These are phyloP conservation scores for Halcyon chelicuti DNA, from an alignment of 2,797 vertebrate species.

Conservation along the genomic window DNA sequence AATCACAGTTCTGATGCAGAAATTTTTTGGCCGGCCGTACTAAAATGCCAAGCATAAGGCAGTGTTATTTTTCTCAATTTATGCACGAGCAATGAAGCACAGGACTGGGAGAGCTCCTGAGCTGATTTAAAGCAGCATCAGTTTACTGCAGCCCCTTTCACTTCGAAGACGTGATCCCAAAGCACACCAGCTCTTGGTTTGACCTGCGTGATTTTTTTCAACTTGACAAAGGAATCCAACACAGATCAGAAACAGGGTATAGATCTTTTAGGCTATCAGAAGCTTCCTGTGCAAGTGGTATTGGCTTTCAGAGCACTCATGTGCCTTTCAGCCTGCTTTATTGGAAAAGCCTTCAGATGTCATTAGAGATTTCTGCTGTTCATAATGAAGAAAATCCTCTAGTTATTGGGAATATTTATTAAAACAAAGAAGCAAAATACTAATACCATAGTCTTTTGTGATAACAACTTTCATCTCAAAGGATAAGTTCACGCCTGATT, in stretches of 20 bases:
- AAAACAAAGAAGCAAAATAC: slow-evolving; percentile 48
- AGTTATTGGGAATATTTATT: slow-evolving; percentile 60
- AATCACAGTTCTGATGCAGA: neutral
- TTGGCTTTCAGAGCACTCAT: slow-evolving; percentile 46
- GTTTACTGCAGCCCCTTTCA: slow-evolving; percentile 9
- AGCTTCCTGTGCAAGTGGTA: neutral
- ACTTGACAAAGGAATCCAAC: neutral
- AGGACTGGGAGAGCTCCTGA: neutral
- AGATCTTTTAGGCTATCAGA: neutral
- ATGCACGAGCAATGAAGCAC: neutral
- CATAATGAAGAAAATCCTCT: slow-evolving; percentile 56
- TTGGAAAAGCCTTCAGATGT: slow-evolving; percentile 55
- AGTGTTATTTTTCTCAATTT: neutral
- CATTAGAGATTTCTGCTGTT: slow-evolving; percentile 52
- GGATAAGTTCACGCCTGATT: slow-evolving; percentile 41
- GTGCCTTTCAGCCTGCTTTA: slow-evolving; percentile 47
- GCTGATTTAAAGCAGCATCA: neutral
- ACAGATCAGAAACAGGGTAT: neutral
- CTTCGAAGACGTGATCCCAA: neutral
- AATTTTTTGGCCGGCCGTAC: neutral
- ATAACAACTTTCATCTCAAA: slow-evolving; percentile 38
- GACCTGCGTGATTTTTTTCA: neutral
- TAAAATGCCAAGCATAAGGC: neutral
- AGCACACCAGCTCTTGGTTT: neutral
- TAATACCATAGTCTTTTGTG: slow-evolving; percentile 2